These are phyloP conservation scores for Parapristionchus giblindavisi DNA, from an alignment of 2,888 invertebrate genomes.

Conservation along the genomic window DNA sequence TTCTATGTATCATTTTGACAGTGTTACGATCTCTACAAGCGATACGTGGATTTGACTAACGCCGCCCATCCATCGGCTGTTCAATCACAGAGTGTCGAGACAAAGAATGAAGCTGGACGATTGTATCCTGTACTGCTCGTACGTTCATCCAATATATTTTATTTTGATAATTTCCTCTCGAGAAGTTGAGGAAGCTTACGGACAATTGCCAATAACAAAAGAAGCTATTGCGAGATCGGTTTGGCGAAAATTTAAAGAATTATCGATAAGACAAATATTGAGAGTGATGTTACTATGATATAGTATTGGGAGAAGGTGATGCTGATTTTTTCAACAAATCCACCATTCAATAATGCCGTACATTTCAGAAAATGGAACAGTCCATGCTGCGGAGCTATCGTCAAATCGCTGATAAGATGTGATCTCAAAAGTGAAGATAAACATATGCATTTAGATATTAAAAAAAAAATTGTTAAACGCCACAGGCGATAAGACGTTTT, in stretches of 20 bases:
- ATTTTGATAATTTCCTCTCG: too few relatives aligned
- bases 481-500: too few relatives aligned
- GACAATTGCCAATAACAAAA: too few relatives aligned
- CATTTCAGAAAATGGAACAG: slow-evolving; percentile 28
- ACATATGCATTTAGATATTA: too few relatives aligned
- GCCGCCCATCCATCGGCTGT: slow-evolving; percentile 28
- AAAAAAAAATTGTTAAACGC: too few relatives aligned
- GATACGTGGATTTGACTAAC: slow-evolving; percentile 28
- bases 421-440: too few relatives aligned
- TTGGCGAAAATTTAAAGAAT: too few relatives aligned
- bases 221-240: too few relatives aligned
- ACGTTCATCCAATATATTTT: background rate
- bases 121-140: background rate
- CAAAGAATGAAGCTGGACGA: slow-evolving; percentile 17
- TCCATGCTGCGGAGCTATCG: slow-evolving; percentile 2
- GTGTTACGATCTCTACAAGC: slow-evolving; percentile 36
- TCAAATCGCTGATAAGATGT: background rate
- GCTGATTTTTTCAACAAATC: background rate
- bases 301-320: background rate
- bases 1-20: background rate
- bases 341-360: background rate
- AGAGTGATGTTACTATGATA: too few relatives aligned
- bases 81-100: background rate
- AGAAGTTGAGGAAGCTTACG: too few relatives aligned
- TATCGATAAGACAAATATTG: too few relatives aligned